Conservation (phyloP, 2,113 vertebrate genomes). For the Aphelocoma coerulescens region DNA sequence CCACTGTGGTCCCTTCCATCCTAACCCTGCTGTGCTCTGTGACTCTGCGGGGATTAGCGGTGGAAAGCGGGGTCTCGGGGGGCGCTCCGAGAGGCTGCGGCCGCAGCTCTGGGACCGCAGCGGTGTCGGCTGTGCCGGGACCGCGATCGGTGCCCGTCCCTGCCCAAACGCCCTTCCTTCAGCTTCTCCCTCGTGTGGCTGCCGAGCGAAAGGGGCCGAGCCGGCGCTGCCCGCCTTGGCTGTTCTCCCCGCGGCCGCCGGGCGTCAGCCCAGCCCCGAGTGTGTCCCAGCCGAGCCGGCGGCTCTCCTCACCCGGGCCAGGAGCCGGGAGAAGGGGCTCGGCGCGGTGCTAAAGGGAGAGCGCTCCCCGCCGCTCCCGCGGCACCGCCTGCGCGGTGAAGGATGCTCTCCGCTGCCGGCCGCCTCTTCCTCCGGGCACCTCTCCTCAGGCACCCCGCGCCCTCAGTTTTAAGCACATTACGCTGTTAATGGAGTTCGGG, state of each 20-base stretch:
- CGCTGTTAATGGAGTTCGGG: background rate
- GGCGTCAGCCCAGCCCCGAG: background rate
- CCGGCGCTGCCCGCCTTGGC: background rate
- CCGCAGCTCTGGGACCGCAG: background rate
- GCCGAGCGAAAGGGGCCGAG: background rate
- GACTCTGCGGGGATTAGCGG: accelerated
- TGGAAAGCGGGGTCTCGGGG: background rate
- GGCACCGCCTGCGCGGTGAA: accelerated
- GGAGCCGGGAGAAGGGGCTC: too few relatives aligned
- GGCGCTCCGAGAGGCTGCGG: background rate
- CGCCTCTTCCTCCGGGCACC: accelerated
- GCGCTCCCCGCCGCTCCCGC: background rate
- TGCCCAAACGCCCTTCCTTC: background rate
- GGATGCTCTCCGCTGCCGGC: background rate
- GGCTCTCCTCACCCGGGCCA: accelerated
- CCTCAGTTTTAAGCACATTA: accelerated
- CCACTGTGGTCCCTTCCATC: background rate
- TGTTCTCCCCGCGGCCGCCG: background rate
- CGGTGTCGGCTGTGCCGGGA: background rate
- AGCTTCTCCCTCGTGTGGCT: background rate
- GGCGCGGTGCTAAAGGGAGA: accelerated
- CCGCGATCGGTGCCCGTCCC: accelerated
- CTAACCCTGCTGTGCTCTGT: background rate
- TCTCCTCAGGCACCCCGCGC: accelerated
- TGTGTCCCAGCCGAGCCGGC: background rate